Evolutionary conservation across 2,113 vertebrate genomes (phyloP), one percentile per base, ranked within the genome.

Genomic region (Dunckerocampus dactyliophorus): DNA sequence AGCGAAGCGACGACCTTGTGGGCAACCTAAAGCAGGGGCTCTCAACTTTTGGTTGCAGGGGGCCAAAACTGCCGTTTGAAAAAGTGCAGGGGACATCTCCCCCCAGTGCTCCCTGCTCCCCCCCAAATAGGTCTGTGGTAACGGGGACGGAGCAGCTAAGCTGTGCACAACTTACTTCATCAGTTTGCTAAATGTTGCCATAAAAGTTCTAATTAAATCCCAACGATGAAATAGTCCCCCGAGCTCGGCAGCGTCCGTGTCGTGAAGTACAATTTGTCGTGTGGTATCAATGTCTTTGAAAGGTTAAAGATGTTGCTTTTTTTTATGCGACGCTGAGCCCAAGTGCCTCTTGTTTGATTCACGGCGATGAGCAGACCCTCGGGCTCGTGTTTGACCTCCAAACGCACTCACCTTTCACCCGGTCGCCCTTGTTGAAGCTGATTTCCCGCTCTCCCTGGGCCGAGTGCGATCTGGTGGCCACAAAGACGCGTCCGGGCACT

Each of bases 401-500:
- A 9, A 65, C 72, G 76, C 84, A 92, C 91, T 81, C 82, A 95
- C 95, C 95, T 94, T 96, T 96, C 86, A 96, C 93, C 85, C 93
- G 92, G 86, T 96, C 95, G 60, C 94, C 95, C 63, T 95, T 95
- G 83, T 85, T 95, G 73, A 96, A 87, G 77, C 91, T 93, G 77
- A 96, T 93, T 82, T 96, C 94, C 3, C 93, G 90, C 72, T 97
- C 95, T 0, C 88, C 93, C 72, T 95, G 95, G 4, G 94, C 92
- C 13, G 94, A 91, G 86, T 97, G 92, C 0, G 94, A 88, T 60
- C 93, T 92, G 39, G 94, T 93, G 0, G 92, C 94, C 67, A 97
- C 92, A 79, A 97, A 96, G 28, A 92, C 89, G 7, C 95, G 91
- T 7, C 94, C 94, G 0, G 95, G 95, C 6, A 97, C 93, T 0